Evolutionary conservation across 2,797 vertebrate species (phyloP).

Genomic region (Rousettus madagascariensis): DNA sequence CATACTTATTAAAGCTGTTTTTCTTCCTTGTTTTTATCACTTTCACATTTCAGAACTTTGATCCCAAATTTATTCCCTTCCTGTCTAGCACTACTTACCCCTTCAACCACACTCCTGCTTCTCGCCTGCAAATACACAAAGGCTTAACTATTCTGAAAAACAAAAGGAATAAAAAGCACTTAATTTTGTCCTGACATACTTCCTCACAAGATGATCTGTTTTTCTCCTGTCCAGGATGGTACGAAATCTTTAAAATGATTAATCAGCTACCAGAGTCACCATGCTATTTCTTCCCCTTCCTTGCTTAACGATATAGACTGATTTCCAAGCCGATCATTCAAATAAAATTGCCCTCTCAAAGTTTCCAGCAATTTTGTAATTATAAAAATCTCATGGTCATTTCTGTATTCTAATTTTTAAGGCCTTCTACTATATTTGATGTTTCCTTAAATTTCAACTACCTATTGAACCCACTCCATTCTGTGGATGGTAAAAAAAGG

Average conservation of each 20-base stretch:
- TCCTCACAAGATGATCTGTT: neutral
- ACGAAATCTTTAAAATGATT: neutral
- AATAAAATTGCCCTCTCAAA: neutral
- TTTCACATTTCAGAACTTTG: neutral
- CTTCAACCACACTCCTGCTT: neutral
- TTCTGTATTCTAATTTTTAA: neutral
- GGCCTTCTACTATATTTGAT: neutral
- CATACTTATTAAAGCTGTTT: neutral
- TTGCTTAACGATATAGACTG: neutral
- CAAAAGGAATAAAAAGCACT: neutral
- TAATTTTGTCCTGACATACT: neutral
- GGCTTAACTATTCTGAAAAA: neutral
- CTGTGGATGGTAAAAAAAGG: neutral
- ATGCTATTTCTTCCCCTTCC: neutral
- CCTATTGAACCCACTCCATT: neutral
- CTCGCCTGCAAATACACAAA: neutral
- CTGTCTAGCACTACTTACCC: neutral
- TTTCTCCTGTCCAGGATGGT: neutral
- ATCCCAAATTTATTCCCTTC: constrained; percentile 1
- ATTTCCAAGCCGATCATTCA: neutral
- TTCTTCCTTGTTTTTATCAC: neutral
- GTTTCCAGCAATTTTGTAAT: neutral
- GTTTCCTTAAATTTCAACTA: neutral
- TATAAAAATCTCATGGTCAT: neutral
- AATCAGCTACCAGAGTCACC: neutral